A percentile compares a stretch with the other conserved stretches of the same genome.
These are phyloP conservation scores for Caenorhabditis brenneri DNA, from an alignment of 1,140 invertebrate genomes.

Conservation along the genomic window DNA sequence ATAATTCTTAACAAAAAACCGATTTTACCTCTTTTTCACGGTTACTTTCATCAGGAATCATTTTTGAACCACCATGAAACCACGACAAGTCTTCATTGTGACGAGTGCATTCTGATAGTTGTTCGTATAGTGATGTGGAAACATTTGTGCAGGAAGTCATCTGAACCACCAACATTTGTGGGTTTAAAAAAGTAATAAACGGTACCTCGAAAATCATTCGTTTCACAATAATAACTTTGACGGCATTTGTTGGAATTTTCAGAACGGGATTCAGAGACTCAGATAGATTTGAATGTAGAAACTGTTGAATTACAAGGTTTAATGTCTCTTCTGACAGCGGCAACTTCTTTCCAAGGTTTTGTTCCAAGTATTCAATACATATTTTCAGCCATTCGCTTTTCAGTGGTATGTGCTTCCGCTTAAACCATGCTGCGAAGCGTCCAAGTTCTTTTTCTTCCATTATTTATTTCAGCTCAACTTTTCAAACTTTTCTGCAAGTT, in stretches of 20 bases:
- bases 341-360: not conserved
- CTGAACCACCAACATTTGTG: too few relatives aligned
- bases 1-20: not conserved
- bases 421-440: not conserved
- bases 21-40: not conserved
- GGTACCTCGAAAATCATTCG: not conserved
- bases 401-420: not conserved
- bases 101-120: slow-evolving; percentile 20
- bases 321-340: too few relatives aligned
- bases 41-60: not conserved
- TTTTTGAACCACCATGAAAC: not conserved
- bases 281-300: not conserved
- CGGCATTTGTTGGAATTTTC: not conserved
- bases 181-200: too few relatives aligned
- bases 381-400: not conserved
- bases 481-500: too few relatives aligned
- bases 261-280: not conserved
- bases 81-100: slow-evolving; percentile 23
- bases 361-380: not conserved
- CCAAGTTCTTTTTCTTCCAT: not conserved
- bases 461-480: too few relatives aligned
- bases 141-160: not conserved
- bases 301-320: not conserved
- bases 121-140: not conserved
- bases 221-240: slow-evolving; percentile 13